phyloP scores from a whole-genome alignment of 2,797 vertebrate species.

The Dicrostonyx torquatus region DNA sequence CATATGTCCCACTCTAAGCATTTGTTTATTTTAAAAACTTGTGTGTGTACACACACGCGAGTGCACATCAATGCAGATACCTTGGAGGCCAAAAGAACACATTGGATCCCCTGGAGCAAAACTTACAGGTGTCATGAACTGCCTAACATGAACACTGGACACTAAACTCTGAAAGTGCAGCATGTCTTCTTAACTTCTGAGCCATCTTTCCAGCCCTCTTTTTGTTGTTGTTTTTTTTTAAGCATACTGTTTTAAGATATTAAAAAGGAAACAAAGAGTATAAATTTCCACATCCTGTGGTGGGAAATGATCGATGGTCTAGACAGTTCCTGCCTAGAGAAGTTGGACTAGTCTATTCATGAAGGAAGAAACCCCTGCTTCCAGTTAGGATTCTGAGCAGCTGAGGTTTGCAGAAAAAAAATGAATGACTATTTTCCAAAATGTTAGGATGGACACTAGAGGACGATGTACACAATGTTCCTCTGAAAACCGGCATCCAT shows the following conservation, averaged over 20 bases:
- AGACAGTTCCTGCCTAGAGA: not conserved
- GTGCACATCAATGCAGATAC: not conserved
- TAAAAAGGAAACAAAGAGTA: slow-evolving; percentile 49
- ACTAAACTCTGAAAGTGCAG: not conserved
- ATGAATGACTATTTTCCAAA: slow-evolving; percentile 28
- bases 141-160: too few species aligned
- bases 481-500: not conserved
- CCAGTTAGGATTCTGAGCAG: slow-evolving; percentile 20
- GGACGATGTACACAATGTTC: not conserved
- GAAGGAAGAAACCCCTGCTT: slow-evolving; percentile 34
- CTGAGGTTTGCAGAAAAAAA: not conserved
- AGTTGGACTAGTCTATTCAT: slow-evolving; percentile 19
- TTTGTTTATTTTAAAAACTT: not conserved
- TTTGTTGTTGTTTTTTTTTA: not conserved
- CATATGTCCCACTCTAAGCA: not conserved
- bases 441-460: not conserved
- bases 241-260: slow-evolving; percentile 45
- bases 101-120: not conserved
- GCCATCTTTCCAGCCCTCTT: not conserved
- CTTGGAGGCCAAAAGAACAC: not conserved
- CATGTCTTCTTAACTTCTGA: not conserved
- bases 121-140: not conserved
- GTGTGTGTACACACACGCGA: not conserved
- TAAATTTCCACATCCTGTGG: slow-evolving; percentile 39
- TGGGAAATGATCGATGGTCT: slow-evolving; percentile 12